Percentiles rank a stretch among this genome's conserved stretches.
These are phyloP conservation scores for Mamestra brassicae DNA, from an alignment of 2,888 invertebrate genomes.

Conservation along the genomic window DNA sequence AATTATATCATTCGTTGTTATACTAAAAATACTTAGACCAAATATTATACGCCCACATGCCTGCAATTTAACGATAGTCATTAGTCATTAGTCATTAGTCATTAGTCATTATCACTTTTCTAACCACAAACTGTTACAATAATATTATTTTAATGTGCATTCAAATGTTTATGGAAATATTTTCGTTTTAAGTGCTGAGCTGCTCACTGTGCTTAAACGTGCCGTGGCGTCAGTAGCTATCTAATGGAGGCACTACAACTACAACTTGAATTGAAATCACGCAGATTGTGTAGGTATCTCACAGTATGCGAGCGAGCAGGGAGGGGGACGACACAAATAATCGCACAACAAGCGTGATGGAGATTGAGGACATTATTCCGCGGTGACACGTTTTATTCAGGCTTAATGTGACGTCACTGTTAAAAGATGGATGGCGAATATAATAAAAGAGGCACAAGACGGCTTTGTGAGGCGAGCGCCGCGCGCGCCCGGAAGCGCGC, in stretches of 20 bases:
- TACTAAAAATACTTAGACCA: too few relatives aligned
- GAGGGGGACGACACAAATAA: background rate
- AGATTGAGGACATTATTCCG: slow-evolving; percentile 71
- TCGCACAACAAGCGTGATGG: slow-evolving; percentile 33
- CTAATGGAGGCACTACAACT: background rate
- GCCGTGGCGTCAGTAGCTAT: background rate
- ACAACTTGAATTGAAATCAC: background rate
- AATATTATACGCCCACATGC: too few relatives aligned
- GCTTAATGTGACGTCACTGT: slow-evolving; percentile 77
- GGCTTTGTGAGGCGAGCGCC: slow-evolving; percentile 69
- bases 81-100: background rate
- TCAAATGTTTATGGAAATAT: too few relatives aligned
- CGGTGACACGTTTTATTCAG: slow-evolving; percentile 76
- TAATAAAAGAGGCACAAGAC: slow-evolving; percentile 75
- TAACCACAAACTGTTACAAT: background rate
- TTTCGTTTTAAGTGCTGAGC: too few relatives aligned
- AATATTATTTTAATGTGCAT: slow-evolving; percentile 3
- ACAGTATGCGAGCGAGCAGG: background rate
- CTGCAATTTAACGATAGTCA: too few relatives aligned
- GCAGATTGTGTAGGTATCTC: too few relatives aligned
- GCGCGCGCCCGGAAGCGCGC: slow-evolving; percentile 30
- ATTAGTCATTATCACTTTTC: background rate
- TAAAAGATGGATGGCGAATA: slow-evolving; percentile 76
- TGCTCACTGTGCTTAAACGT: too few relatives aligned
- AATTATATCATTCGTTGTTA: too few relatives aligned